Conservation (phyloP, 1,140 invertebrate genomes). For the Atopsyche davidsoni region DNA sequence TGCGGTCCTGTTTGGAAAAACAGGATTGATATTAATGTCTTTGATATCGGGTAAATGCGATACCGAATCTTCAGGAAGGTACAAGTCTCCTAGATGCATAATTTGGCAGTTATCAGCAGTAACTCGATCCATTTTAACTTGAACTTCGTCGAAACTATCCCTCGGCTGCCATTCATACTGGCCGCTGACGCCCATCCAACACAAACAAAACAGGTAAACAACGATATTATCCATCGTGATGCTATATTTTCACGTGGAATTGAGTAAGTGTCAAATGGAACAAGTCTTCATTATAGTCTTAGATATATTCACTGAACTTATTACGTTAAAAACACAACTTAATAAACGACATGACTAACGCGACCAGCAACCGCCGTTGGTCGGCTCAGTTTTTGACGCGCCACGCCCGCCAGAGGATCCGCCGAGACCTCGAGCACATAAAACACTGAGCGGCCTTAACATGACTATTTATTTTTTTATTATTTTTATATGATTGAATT, state of each 20-base stretch:
- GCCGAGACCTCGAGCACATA: too few species aligned
- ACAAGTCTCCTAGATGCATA: conserved; percentile 76
- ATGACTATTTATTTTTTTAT: too few species aligned
- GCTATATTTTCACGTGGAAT: conserved; percentile 1
- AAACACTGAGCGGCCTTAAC: too few species aligned
- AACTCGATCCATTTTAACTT: conserved; percentile 73
- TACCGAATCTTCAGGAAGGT: conserved; percentile 74
- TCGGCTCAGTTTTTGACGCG: too few species aligned
- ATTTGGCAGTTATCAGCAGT: conserved; percentile 82
- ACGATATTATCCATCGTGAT: conserved; percentile 8
- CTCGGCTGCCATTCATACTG: conserved; percentile 85
- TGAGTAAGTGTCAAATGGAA: too few species aligned
- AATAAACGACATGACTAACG: not conserved
- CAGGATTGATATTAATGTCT: conserved; percentile 89
- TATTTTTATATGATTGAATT: too few species aligned
- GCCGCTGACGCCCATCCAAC: conserved; percentile 58
- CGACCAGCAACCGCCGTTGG: too few species aligned
- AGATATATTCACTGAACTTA: not conserved
- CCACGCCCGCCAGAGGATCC: not conserved
- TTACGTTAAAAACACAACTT: not conserved
- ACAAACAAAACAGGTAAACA: conserved; percentile 11
- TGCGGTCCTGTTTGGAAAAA: conserved; percentile 91
- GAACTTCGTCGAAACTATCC: conserved; percentile 85
- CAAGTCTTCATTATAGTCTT: not conserved
- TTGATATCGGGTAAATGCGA: conserved; percentile 93